These are phyloP conservation scores for Microcebus tavaratra DNA, from an alignment of 2,113 vertebrate genomes.

Conservation along the genomic window DNA sequence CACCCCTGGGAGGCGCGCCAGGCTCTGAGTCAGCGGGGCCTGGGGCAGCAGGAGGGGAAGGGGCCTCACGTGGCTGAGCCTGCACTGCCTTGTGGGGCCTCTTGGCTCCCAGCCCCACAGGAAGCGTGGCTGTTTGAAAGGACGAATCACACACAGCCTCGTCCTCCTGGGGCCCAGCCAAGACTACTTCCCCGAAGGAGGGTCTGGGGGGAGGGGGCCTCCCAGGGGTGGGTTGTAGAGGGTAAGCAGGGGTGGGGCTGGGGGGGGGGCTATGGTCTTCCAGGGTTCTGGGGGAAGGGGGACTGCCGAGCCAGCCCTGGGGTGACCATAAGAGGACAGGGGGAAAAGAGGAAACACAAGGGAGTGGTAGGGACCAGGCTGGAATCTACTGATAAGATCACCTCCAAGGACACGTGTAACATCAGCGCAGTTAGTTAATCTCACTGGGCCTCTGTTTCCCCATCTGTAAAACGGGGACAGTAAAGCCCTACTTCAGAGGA, in stretches of 20 bases:
- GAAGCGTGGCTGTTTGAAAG: conserved; percentile 67
- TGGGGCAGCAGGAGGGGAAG: neutral
- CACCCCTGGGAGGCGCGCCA: neutral
- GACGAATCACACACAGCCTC: conserved; percentile 53
- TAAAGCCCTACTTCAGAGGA: neutral
- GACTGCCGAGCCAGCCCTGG: neutral
- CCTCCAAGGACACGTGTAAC: neutral
- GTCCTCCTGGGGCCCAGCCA: conserved; percentile 30
- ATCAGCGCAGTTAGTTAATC: neutral
- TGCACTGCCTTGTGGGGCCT: conserved; percentile 37
- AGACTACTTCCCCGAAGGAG: neutral
- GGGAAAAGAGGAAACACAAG: neutral
- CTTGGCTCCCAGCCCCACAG: conserved; percentile 58
- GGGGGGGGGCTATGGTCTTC: neutral
- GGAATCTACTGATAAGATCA: neutral
- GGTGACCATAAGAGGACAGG: neutral
- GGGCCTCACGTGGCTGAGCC: conserved; percentile 64
- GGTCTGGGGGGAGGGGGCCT: neutral
- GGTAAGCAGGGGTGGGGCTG: neutral
- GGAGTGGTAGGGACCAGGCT: neutral
- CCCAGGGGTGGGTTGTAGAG: neutral
- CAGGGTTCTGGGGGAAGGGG: neutral
- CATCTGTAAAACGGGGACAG: neutral
- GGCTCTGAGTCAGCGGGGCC: conserved; percentile 62
- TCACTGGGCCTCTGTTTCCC: neutral